Percentiles rank a stretch among this genome's conserved stretches.
Conservation (phyloP, 2,888 invertebrate genomes). For the Deilephila elpenor region DNA sequence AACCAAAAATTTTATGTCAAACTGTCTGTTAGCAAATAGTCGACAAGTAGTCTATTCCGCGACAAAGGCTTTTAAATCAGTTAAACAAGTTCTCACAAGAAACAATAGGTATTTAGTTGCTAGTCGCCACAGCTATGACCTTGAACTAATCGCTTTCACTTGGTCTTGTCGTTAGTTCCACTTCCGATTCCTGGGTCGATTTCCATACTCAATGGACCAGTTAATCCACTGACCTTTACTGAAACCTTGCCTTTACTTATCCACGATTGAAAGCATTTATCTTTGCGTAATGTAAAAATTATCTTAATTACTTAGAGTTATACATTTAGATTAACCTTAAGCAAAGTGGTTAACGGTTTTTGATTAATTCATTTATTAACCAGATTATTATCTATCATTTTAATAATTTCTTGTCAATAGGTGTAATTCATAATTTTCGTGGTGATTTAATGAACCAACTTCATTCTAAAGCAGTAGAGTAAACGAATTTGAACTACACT, state of each 20-base stretch:
- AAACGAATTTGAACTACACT: no score
- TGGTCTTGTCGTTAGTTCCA: neutral
- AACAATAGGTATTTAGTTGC: neutral
- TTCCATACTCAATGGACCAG: conserved; percentile 27
- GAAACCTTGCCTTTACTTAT: conserved; percentile 48
- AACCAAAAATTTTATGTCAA: no score
- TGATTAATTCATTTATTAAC: no score
- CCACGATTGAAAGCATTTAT: conserved; percentile 27
- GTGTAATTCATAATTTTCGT: no score
- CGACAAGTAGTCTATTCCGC: neutral
- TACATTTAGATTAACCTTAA: no score
- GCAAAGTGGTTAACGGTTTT: no score
- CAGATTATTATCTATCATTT: no score
- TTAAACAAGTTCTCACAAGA: neutral
- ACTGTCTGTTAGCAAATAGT: neutral
- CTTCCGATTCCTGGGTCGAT: conserved; percentile 44
- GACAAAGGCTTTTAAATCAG: neutral
- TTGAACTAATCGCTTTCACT: conserved; percentile 11
- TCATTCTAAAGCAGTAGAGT: no score
- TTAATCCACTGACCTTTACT: conserved; percentile 46
- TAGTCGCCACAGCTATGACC: neutral
- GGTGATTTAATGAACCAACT: no score
- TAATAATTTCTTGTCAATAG: no score
- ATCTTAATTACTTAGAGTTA: neutral
- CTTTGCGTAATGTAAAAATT: neutral